phyloP scores from a whole-genome alignment of 1,140 invertebrate genomes.

The Drepana arcuata region DNA sequence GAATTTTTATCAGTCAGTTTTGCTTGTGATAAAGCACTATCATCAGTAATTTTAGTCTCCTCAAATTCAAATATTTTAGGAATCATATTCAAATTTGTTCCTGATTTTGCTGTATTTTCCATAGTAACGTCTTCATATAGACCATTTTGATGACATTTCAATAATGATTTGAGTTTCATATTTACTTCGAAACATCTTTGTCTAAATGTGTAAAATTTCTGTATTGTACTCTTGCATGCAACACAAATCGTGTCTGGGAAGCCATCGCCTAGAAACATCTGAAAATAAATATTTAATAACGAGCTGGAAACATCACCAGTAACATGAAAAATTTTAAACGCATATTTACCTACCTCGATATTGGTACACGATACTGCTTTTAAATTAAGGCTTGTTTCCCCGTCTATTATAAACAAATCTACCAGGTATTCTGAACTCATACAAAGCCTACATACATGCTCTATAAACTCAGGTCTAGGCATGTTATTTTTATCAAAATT shows the following conservation, averaged over 20 bases:
- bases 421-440: constrained; percentile 8
- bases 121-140: too few species aligned
- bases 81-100: too few species aligned
- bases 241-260: constrained; percentile 37
- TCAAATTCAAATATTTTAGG: too few species aligned
- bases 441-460: constrained; percentile 13
- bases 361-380: constrained; percentile 3
- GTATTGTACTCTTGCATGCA: constrained; percentile 27
- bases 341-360: constrained; percentile 8
- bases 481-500: too few species aligned
- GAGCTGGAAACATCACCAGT: too few species aligned
- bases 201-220: constrained; percentile 39
- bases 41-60: too few species aligned
- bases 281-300: constrained; percentile 7
- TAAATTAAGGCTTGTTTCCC: constrained; percentile 1
- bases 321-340: too few species aligned
- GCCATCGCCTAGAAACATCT: constrained; percentile 25
- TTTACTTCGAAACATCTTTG: constrained; percentile 30
- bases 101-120: too few species aligned
- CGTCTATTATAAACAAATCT: constrained; percentile 7
- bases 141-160: too few species aligned
- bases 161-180: constrained; percentile 13
- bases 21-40: too few species aligned
- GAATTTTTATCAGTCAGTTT: too few species aligned
- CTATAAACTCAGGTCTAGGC: too few species aligned